Base-by-base conservation (phyloP, 35 echinoderm and acorn worm species). In the Acanthaster planci region DNA sequence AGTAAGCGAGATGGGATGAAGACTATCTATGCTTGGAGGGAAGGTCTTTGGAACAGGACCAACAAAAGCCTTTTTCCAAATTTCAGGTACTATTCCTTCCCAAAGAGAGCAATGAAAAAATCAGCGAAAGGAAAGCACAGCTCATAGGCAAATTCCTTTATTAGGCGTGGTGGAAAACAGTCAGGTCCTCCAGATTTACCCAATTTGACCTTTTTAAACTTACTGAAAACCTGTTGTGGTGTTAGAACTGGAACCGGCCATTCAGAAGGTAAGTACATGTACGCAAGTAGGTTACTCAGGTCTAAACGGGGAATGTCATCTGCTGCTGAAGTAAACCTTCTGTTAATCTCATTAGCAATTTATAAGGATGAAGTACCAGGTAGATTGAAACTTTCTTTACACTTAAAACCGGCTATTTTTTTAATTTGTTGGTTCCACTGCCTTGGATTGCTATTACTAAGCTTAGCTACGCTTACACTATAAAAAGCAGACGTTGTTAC, bases 81-180 rank as follows among this genome's bases (percentile, higher is more conserved):
- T 67, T 14, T 67, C 18, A 21, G 59, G 59, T 67, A 67, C 59
- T 18, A 85, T 39, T 39, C 60, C 60, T 47, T 85, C 55, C 5
- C 19, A 29, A 77, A 77, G 64, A 22, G 60, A 85, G 32, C 29
- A 76, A 85, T 77, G 72, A 23, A 77, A 79, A 72, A 79, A 52
- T 53, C 50, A 5, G 50, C 47, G 10, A 87, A 87, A 36, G 85
- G 47, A 38, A 37, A 21, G 39, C 76, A 78, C 38, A 87, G 6
- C 76, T 87, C 85, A 23, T 87, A 87, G 6, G 85, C 85, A 87
- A 87, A 87, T 52, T 87, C 85, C 18, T 53, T 30, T 21, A 87
- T 68, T 52, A 87, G 51, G 36, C 54, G 51, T 78, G 85, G 38
- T 31, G 85, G 77, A 78, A 87, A 36, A 2, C 52, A 9, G 52